These are phyloP conservation scores for Liasis olivaceus DNA, from an alignment of 2,797 vertebrate genomes.

Conservation along the genomic window DNA sequence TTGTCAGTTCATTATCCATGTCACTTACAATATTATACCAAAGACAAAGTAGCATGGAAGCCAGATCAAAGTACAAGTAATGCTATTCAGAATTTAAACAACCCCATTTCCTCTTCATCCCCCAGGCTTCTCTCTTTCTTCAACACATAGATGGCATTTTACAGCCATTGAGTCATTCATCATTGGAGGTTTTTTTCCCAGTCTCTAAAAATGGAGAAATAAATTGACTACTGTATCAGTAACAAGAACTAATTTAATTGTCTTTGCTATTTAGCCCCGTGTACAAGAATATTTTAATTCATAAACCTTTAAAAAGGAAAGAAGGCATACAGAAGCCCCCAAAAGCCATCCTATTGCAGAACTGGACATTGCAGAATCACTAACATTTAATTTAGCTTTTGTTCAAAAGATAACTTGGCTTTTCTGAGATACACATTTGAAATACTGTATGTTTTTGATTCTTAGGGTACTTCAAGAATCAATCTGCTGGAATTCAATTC, in stretches of 20 bases:
- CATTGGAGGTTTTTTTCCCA: neutral
- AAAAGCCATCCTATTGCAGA: neutral
- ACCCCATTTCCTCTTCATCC: neutral
- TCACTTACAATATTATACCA: neutral
- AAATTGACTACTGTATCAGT: neutral
- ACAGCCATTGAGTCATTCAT: neutral
- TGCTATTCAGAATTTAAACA: neutral
- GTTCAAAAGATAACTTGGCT: neutral
- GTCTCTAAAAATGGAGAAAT: neutral
- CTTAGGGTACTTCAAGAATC: constrained; percentile 62
- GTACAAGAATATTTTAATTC: neutral
- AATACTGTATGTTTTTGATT: constrained; percentile 37
- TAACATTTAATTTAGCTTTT: neutral
- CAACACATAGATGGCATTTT: neutral
- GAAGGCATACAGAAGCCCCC: neutral
- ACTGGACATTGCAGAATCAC: neutral
- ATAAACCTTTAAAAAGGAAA: neutral
- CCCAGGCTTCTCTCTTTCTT: no score
- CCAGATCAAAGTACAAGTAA: neutral
- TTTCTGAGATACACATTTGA: neutral
- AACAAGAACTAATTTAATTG: neutral
- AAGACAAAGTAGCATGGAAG: neutral
- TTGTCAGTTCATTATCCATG: neutral
- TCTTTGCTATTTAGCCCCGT: neutral
- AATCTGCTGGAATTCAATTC: constrained; percentile 75